These are phyloP conservation scores for Kuschelorhynchus macadamiae DNA, from an alignment of 2,888 invertebrate genomes.

Conservation along the genomic window DNA sequence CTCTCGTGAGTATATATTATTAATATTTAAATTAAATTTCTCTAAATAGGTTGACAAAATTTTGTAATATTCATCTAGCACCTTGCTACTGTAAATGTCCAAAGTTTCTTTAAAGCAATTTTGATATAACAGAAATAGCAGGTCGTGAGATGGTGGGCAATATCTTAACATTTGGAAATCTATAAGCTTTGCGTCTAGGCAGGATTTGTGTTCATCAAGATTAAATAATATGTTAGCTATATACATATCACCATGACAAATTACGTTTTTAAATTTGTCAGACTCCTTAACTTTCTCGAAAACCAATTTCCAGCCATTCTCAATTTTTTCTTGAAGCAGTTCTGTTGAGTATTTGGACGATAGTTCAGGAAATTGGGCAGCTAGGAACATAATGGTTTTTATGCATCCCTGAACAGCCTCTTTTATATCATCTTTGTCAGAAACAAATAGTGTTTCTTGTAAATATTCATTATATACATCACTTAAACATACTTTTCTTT, in stretches of 20 bases:
- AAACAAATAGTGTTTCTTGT: conserved; percentile 35
- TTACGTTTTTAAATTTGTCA: conserved; percentile 64
- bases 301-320: background rate
- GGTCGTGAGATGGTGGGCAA: conserved; percentile 76
- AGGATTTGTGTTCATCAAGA: conserved; percentile 34
- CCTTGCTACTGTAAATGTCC: conserved; percentile 47
- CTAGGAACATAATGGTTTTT: conserved; percentile 22
- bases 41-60: conserved; percentile 50
- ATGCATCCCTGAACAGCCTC: background rate
- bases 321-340: conserved; percentile 35
- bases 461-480: conserved; percentile 58
- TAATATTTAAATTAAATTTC: conserved; percentile 50
- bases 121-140: conserved; percentile 65
- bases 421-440: background rate
- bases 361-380: conserved; percentile 47
- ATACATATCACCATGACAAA: conserved; percentile 64
- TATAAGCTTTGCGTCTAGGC: conserved; percentile 59
- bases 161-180: conserved; percentile 67
- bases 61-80: conserved; percentile 54
- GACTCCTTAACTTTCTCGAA: conserved; percentile 59
- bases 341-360: conserved; percentile 31
- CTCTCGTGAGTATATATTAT: conserved; percentile 52
- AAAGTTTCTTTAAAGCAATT: conserved; percentile 52
- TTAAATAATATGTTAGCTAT: conserved; percentile 60
- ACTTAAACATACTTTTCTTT: conserved; percentile 53